phyloP scores from a whole-genome alignment of 1,140 invertebrate species.

The Nasonia giraulti region DNA sequence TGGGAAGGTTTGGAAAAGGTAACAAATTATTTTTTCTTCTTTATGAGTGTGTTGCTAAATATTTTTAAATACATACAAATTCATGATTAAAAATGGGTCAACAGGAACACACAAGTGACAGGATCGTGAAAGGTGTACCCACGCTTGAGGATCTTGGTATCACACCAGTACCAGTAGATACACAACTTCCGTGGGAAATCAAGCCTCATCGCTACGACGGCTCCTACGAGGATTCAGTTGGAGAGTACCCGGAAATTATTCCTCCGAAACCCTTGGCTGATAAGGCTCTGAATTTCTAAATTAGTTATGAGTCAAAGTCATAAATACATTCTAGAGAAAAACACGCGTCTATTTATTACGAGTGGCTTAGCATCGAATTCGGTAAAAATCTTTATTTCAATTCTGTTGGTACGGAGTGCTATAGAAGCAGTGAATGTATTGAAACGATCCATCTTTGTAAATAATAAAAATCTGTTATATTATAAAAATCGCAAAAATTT shows the following conservation, averaged over 20 bases:
- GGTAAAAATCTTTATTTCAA: conserved; percentile 20
- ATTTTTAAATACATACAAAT: background rate
- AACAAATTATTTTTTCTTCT: conserved; percentile 57
- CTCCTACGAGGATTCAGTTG: conserved; percentile 85
- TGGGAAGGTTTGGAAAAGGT: conserved; percentile 89
- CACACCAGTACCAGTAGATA: conserved; percentile 82
- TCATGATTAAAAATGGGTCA: conserved; percentile 41
- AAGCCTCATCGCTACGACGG: conserved; percentile 77
- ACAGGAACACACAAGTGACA: conserved; percentile 86
- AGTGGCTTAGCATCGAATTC: background rate
- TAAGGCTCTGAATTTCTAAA: background rate
- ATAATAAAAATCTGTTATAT: conserved; percentile 47
- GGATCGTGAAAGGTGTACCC: conserved; percentile 78
- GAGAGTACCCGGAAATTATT: conserved; percentile 79
- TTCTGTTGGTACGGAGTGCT: background rate
- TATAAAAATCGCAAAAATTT: conserved; percentile 9
- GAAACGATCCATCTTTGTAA: conserved; percentile 35
- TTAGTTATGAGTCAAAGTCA: background rate
- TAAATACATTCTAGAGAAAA: conserved; percentile 30
- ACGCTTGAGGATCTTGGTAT: conserved; percentile 93
- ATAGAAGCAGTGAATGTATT: conserved; percentile 14
- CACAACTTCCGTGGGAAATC: conserved; percentile 86
- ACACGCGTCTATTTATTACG: conserved; percentile 4
- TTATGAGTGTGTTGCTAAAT: background rate
- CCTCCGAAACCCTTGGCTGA: conserved; percentile 41